Evolutionary conservation across 2,797 vertebrate species (phyloP).

Genomic region (Lepus oiostolus): DNA sequence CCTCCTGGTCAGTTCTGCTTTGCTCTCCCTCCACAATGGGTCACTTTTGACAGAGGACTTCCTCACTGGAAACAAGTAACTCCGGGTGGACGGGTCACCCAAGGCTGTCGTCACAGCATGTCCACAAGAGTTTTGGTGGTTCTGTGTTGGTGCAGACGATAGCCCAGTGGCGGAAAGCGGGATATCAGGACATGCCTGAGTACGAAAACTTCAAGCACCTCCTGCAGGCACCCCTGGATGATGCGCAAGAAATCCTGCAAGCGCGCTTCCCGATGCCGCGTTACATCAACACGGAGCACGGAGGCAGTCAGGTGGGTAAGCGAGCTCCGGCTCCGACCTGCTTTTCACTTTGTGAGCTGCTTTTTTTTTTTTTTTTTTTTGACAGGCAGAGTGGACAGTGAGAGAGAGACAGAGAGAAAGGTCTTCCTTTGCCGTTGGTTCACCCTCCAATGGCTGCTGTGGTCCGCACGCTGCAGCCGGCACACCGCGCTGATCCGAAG

Average conservation of each 20-base stretch:
- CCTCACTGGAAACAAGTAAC: background rate
- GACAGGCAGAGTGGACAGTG: no score
- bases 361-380: background rate
- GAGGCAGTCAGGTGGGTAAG: slow-evolving; percentile 91
- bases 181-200: slow-evolving; percentile 98
- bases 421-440: no score
- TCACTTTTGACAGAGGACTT: background rate
- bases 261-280: slow-evolving; percentile 97
- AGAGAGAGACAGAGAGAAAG: no score
- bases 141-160: slow-evolving; percentile 91
- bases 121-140: background rate
- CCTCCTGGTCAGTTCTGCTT: background rate
- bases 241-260: slow-evolving; percentile 97
- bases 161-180: slow-evolving; percentile 97
- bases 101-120: background rate
- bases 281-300: slow-evolving; percentile 97
- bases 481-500: no score
- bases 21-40: background rate
- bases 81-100: background rate
- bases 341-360: background rate
- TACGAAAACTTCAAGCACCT: slow-evolving; percentile 99
- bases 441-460: no score
- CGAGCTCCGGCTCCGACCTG: background rate
- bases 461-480: no score
- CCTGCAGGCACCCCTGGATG: slow-evolving; percentile 96